These are phyloP conservation scores for Chorisops tibialis DNA, from an alignment of 2,888 invertebrate species.

Conservation along the genomic window DNA sequence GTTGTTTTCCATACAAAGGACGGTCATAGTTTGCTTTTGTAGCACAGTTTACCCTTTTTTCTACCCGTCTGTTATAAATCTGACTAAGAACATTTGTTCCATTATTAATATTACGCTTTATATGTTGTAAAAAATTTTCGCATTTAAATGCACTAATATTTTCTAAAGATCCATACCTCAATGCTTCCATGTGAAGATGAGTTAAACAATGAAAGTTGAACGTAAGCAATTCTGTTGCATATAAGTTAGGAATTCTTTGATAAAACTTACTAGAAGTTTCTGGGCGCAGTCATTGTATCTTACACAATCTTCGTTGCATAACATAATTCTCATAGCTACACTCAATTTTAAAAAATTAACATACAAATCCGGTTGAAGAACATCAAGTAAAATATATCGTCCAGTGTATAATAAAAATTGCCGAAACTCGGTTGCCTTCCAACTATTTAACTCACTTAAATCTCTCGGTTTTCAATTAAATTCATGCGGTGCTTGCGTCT, in stretches of 20 bases:
- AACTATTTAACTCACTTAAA: neutral
- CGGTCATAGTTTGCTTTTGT: neutral
- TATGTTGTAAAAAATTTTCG: constrained; percentile 27
- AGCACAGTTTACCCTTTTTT: neutral
- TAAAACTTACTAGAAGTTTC: constrained; percentile 1
- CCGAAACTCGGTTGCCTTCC: neutral
- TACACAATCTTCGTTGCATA: neutral
- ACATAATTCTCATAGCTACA: no score
- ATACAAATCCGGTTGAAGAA: neutral
- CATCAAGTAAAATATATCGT: neutral
- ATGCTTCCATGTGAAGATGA: constrained; percentile 19
- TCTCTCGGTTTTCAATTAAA: neutral
- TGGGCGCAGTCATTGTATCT: constrained; percentile 2
- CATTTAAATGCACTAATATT: constrained; percentile 24
- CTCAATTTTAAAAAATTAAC: neutral
- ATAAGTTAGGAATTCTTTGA: constrained; percentile 21
- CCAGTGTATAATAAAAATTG: neutral
- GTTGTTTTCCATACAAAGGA: neutral
- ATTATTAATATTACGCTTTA: constrained; percentile 21
- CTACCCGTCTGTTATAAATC: neutral
- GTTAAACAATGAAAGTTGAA: constrained; percentile 29
- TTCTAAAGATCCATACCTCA: constrained; percentile 26
- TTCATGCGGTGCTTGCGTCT: neutral
- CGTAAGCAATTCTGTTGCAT: constrained; percentile 28
- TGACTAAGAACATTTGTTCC: constrained; percentile 17